Percentiles rank a stretch among this genome's conserved stretches.
Conservation (phyloP, 2,888 invertebrate genomes). For the Caenorhabditis parvicauda region DNA sequence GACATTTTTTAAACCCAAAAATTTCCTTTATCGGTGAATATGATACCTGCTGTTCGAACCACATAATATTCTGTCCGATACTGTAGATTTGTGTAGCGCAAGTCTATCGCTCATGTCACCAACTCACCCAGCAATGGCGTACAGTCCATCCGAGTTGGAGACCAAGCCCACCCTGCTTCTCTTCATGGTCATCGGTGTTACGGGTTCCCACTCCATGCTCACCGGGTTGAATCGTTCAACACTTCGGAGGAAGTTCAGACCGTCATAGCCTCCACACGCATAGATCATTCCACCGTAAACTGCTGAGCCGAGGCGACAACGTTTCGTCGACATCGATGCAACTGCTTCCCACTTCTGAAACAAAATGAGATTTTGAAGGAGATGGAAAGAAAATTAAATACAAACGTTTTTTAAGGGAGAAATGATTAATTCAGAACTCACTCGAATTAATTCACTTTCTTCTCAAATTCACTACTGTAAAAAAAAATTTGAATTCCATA, state of each 20-base stretch:
- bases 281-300: constrained; percentile 79
- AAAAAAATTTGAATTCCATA: too few species aligned
- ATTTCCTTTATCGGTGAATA: background rate
- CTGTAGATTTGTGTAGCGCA: background rate
- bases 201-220: constrained; percentile 71
- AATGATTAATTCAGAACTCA: too few species aligned
- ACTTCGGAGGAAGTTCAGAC: constrained; percentile 77
- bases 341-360: constrained; percentile 61
- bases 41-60: too few species aligned
- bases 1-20: background rate
- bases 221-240: constrained; percentile 70
- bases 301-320: constrained; percentile 81
- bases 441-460: too few species aligned
- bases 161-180: constrained; percentile 50
- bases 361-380: too few species aligned
- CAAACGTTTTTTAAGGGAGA: too few species aligned
- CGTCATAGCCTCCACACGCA: constrained; percentile 81
- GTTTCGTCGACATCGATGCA: constrained; percentile 77
- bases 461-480: too few species aligned
- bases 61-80: too few species aligned
- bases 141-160: constrained; percentile 41
- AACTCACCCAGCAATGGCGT: constrained; percentile 55
- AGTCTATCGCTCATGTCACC: too few species aligned
- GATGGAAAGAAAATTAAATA: too few species aligned
- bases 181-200: constrained; percentile 80